Percentiles rank a stretch among this genome's conserved stretches.
Conservation (phyloP, 2,113 vertebrate species). For the Gadus chalcogrammus region DNA sequence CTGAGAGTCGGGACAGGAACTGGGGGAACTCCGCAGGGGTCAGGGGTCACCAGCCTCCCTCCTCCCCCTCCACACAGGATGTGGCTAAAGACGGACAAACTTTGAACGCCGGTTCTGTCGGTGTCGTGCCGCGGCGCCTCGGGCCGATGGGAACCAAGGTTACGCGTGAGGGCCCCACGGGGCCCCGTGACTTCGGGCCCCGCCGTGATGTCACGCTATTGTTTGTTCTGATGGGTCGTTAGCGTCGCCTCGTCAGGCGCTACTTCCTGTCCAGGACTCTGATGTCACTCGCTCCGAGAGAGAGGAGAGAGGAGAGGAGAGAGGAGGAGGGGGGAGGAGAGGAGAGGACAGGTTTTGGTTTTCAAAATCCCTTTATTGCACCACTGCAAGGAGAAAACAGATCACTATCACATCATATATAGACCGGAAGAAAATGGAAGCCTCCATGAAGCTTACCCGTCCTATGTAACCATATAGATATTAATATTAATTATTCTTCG, state of each 20-base stretch:
- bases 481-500: too few relatives aligned
- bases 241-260: conserved; percentile 43
- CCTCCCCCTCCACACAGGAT: conserved; percentile 62
- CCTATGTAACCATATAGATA: too few relatives aligned
- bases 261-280: conserved; percentile 51
- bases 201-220: conserved; percentile 65
- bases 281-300: conserved; percentile 42
- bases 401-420: neutral
- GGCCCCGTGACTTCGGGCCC: conserved; percentile 31
- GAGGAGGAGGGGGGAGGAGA: too few relatives aligned
- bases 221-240: conserved; percentile 63
- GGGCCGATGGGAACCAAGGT: conserved; percentile 67
- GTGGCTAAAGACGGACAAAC: conserved; percentile 51
- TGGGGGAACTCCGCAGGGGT: conserved; percentile 27
- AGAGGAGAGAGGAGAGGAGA: neutral
- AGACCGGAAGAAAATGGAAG: too few relatives aligned
- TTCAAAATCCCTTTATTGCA: neutral
- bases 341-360: neutral
- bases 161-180: conserved; percentile 50
- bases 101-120: conserved; percentile 11
- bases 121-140: too few relatives aligned
- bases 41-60: conserved; percentile 39
- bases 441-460: too few relatives aligned
- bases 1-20: conserved; percentile 59
- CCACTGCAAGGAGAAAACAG: neutral